Percentiles rank a stretch among this genome's conserved stretches.
These are phyloP conservation scores for Cathartes aura DNA, from an alignment of 2,113 vertebrate species.

Conservation along the genomic window DNA sequence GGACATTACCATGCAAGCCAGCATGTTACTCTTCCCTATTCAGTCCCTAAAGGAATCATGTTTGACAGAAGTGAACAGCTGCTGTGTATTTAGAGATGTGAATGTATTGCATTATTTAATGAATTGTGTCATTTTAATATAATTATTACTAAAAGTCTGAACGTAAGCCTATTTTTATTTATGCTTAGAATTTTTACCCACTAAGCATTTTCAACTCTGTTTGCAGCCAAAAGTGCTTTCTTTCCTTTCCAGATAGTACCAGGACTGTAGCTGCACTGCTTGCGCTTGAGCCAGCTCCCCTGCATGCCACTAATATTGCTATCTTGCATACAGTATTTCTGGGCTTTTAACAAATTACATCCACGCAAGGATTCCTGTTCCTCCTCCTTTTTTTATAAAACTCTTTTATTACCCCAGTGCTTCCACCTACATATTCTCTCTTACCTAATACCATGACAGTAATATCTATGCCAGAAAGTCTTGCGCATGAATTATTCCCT, in stretches of 20 bases:
- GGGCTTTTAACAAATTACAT: background rate
- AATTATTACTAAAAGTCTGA: conserved; percentile 62
- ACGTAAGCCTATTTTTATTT: conserved; percentile 54
- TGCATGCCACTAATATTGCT: background rate
- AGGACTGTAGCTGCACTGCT: background rate
- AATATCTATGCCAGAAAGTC: background rate
- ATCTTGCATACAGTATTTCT: background rate
- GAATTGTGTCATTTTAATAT: conserved; percentile 69
- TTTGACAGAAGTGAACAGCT: conserved; percentile 69
- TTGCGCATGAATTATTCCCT: background rate
- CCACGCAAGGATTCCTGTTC: background rate
- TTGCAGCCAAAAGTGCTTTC: background rate
- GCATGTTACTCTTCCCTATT: conserved; percentile 5
- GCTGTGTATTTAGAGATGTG: conserved; percentile 70
- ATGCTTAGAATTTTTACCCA: conserved; percentile 28
- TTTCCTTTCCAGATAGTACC: background rate
- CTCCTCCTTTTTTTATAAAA: background rate
- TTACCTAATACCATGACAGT: background rate
- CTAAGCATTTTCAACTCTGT: conserved; percentile 19
- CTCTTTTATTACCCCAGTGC: background rate
- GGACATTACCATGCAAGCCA: conserved; percentile 61
- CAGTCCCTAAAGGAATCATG: conserved; percentile 50
- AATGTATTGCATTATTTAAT: conserved; percentile 67
- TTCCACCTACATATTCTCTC: background rate
- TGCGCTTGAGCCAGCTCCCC: conserved; percentile 12